Conservation (phyloP, 2,113 vertebrate genomes). For the Arvicanthis niloticus region DNA sequence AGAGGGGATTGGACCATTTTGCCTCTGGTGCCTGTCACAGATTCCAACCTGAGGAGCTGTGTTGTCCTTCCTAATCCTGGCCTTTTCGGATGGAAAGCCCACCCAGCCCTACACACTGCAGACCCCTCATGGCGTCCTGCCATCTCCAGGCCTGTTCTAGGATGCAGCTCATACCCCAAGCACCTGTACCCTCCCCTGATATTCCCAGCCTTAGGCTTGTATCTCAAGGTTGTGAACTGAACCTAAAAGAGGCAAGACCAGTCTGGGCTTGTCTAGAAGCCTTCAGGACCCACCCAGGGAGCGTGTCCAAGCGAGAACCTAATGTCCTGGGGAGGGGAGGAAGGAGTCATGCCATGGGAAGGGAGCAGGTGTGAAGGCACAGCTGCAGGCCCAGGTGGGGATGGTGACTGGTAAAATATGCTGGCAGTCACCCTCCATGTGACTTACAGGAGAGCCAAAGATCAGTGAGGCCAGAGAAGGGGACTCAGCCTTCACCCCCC, state of each 20-base stretch:
- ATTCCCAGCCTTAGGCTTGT: not conserved
- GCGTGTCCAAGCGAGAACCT: not conserved
- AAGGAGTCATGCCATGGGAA: not conserved
- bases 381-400: not conserved
- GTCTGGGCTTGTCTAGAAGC: not conserved
- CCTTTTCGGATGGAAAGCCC: not conserved
- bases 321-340: not conserved
- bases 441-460: not conserved
- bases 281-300: not conserved
- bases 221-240: not conserved
- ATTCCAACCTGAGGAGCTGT: fast-evolving
- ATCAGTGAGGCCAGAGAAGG: not conserved
- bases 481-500: fast-evolving
- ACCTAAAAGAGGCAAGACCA: not conserved
- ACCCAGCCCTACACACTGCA: fast-evolving
- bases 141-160: not conserved
- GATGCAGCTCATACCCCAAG: fast-evolving
- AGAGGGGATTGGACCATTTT: not conserved
- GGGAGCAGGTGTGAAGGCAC: not conserved
- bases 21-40: not conserved
- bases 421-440: not conserved
- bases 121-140: not conserved
- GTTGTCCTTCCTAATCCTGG: not conserved
- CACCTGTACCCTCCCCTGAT: not conserved
- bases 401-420: fast-evolving